These are phyloP conservation scores for Brachymystax lenok DNA, from an alignment of 2,797 vertebrate species.

Conservation along the genomic window DNA sequence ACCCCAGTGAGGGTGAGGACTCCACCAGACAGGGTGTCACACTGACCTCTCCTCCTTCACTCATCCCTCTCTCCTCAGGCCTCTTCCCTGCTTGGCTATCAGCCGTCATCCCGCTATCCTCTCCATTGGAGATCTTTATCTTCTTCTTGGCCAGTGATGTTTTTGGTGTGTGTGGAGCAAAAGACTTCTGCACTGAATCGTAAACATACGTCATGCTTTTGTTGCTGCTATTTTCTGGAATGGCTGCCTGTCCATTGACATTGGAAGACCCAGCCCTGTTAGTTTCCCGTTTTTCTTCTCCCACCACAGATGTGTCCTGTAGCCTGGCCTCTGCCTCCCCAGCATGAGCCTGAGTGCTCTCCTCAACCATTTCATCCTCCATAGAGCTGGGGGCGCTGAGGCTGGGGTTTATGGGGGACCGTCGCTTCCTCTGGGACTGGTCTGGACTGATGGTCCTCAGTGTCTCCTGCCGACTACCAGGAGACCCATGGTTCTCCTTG, in stretches of 20 bases:
- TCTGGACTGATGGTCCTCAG: constrained; percentile 84
- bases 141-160: constrained; percentile 86
- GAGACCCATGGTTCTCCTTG: constrained; percentile 72
- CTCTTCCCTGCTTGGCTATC: constrained; percentile 16
- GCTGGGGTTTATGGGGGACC: constrained; percentile 74
- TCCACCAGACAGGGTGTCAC: constrained; percentile 24
- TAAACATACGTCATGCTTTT: constrained; percentile 34
- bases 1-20: constrained; percentile 9
- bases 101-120: constrained; percentile 41
- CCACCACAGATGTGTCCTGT: constrained; percentile 36
- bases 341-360: constrained; percentile 51
- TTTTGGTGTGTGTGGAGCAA: constrained; percentile 63
- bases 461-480: constrained; percentile 63
- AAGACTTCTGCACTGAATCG: constrained; percentile 71
- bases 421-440: constrained; percentile 85
- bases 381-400: constrained; percentile 62
- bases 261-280: constrained; percentile 58
- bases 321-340: constrained; percentile 53
- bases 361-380: constrained; percentile 54
- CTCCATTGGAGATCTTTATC: constrained; percentile 70
- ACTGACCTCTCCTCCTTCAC: constrained; percentile 26
- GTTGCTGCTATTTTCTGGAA: constrained; percentile 67
- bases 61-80: constrained; percentile 41
- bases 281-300: constrained; percentile 55
- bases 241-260: constrained; percentile 44